Percentiles rank a stretch among this genome's conserved stretches.
Conservation (phyloP, 2,797 vertebrate species). For the Falco cherrug region DNA sequence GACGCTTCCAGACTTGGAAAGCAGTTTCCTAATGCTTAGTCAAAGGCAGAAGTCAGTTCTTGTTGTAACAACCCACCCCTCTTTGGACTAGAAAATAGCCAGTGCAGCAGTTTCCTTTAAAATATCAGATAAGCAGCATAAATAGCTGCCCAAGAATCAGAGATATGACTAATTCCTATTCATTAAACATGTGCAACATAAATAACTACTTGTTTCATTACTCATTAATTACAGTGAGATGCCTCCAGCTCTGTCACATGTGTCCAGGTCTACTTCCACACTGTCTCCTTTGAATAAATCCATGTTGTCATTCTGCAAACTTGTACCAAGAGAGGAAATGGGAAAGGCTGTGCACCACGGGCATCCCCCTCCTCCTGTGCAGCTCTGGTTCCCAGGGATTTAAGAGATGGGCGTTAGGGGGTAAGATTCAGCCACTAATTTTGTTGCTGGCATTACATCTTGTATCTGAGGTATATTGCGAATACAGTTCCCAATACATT, state of each 20-base stretch:
- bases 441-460: background rate
- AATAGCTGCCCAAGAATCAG: background rate
- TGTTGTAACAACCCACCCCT: background rate
- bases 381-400: background rate
- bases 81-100: background rate
- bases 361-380: background rate
- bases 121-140: background rate
- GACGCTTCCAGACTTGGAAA: background rate
- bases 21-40: background rate
- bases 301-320: background rate
- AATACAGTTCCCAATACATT: background rate
- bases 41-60: slow-evolving; percentile 14
- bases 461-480: background rate
- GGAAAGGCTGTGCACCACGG: background rate
- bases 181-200: background rate
- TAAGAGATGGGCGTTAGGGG: background rate
- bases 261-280: background rate
- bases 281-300: background rate
- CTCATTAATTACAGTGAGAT: slow-evolving; percentile 10
- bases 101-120: background rate
- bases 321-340: background rate
- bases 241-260: background rate
- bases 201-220: background rate
- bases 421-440: background rate
- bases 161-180: slow-evolving; percentile 5